Base-by-base conservation (phyloP, 2,888 invertebrate species). In the Eristalinus sepulchralis region DNA sequence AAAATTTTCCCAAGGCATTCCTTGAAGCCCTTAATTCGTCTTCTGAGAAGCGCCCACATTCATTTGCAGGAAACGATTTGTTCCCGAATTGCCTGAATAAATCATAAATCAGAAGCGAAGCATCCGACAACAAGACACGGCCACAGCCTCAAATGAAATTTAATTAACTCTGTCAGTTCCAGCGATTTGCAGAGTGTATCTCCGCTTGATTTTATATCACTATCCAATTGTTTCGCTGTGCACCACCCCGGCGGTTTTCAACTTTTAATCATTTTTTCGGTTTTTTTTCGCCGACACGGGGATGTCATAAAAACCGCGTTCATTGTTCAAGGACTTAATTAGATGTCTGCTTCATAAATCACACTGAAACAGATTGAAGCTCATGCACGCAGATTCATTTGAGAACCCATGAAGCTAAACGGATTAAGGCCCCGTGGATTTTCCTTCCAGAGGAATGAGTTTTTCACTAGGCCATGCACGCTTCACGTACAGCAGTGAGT, bases 281-380 rank as follows among this genome's bases (percentile, higher is more conserved):
- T 36, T 4, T 17, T 31, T 60, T 33, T 60, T 13, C 6, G 6
- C 5, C 17, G 17, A 9, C 1, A 9, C 34, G 1, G 9, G 34
- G 11, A 24, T 27, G 11, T 59, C 27, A 59, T 59, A 22, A 27
- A 59, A 59, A 27, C 17, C 34, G 17, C 47, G 47, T 17, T 8
- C 47, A 47, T 47, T 47, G 47, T 67, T 55, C 13, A 55, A 33
- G 53, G 31, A 67, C 66, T 22, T 68, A 55, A 68, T 34, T 57
- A 59, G 33, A 55, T 20, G 34, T 62, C 62, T 33, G 20, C 31
- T 31, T 31, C 22, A 31, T 17, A 71, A 71, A 39, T 11, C 39
- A 36, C 11, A n/a, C 1, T 5, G 1, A 17, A 72, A 62, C 20
- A 27, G 27, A 33, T n/a, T 53, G 9, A 47, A 47, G 17, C 62